Evolutionary conservation across 2,113 vertebrate genomes (phyloP), one percentile per base, ranked within the genome.

Genomic region (Columba livia): DNA sequence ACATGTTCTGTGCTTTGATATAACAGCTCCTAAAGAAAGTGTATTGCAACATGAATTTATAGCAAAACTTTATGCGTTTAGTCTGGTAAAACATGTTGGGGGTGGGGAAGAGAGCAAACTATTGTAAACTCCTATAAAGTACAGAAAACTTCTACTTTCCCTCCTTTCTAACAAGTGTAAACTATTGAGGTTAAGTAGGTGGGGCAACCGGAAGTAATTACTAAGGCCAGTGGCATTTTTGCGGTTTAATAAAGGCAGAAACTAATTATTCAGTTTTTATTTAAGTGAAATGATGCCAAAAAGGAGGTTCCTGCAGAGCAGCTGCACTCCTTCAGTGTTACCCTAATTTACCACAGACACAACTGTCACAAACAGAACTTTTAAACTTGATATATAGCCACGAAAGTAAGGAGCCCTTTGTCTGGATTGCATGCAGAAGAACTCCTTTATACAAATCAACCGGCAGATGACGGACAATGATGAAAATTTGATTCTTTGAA

Each of bases 401-500:
- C 97, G 97, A 96, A 98, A 98, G 98, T 97, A 97, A 98, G 97
- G 97, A 96, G 78, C 96, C 98, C 98, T 99, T 99, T 99, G 98
- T 99, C 98, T 98, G 88, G 97, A 93, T 97, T 98, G 98, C 98
- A 98, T 97, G 98, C 98, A 98, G 98, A 98, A 98, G 98, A 98
- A 98, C 98, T 98, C 97, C 97, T 99, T 98, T 98, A 98, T 98
- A 98, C 98, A 99, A 98, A 99, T 98, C 98, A 98, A 98, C 97
- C 88, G 96, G 98, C 98, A 98, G 98, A 99, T 99, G 98, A 99
- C 93, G 97, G 99, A 99, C 98, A 99, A 99, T 99, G 98, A 99
- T 99, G 98, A 99, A 99, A 99, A 99, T 99, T 98, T 99, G 98
- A 99, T 99, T 99, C 99, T 99, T 99, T 99, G 99, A 99, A 99